These are phyloP conservation scores for Acanthisitta chloris DNA, from an alignment of 2,113 vertebrate genomes.

Conservation along the genomic window DNA sequence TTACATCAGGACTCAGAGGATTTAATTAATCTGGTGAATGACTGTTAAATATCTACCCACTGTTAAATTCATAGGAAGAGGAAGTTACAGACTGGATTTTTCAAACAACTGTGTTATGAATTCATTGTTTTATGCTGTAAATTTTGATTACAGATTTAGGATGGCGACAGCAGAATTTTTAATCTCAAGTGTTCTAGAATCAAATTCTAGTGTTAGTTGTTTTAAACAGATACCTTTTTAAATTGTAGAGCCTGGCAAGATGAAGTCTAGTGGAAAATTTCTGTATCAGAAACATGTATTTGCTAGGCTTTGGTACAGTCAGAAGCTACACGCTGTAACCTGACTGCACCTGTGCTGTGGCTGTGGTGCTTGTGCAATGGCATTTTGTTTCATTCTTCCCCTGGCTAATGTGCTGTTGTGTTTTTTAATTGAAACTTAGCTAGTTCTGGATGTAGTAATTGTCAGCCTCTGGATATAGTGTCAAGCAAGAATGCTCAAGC, in stretches of 20 bases:
- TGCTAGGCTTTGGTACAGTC: not conserved
- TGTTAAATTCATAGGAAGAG: not conserved
- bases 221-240: not conserved
- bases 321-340: not conserved
- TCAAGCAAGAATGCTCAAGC: not conserved
- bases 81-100: not conserved
- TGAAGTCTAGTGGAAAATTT: not conserved
- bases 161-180: not conserved
- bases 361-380: not conserved
- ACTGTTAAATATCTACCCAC: not conserved
- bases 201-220: not conserved
- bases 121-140: not conserved
- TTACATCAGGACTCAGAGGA: not conserved
- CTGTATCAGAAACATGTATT: not conserved
- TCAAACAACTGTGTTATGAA: not conserved
- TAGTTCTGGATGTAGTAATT: not conserved
- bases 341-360: accelerated
- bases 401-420: not conserved
- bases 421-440: not conserved
- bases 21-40: not conserved
- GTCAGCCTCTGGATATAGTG: not conserved
- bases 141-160: not conserved
- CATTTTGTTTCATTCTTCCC: not conserved
- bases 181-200: not conserved
- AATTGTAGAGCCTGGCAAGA: not conserved